phyloP scores from a whole-genome alignment of 2,888 invertebrate species.

The Caenorhabditis sp. region DNA sequence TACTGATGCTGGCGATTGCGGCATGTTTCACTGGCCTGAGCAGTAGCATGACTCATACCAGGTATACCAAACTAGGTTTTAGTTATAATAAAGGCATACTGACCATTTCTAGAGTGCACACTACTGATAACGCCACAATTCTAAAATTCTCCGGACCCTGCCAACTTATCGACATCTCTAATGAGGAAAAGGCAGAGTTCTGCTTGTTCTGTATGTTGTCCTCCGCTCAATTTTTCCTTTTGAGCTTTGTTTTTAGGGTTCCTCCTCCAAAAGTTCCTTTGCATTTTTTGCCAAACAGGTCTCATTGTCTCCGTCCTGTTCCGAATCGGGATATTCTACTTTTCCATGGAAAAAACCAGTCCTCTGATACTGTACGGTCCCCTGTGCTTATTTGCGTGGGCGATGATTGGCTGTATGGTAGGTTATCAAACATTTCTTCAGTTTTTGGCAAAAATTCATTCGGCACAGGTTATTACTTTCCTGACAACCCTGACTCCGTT shows the following conservation, averaged over 20 bases:
- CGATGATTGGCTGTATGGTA: no score
- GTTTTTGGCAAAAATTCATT: no score
- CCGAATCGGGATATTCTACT: background rate
- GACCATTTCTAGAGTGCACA: background rate
- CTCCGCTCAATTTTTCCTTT: background rate
- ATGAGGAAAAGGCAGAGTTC: background rate
- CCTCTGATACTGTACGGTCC: no score
- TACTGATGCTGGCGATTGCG: background rate
- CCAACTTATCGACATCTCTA: background rate
- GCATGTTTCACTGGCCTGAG: background rate
- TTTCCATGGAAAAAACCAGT: background rate
- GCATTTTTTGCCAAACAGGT: no score
- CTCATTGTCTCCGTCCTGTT: background rate
- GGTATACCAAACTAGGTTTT: background rate
- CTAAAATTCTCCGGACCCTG: background rate
- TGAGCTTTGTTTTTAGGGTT: background rate
- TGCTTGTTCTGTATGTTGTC: constrained; percentile 1
- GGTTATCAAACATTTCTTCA: no score
- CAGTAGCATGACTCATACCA: background rate
- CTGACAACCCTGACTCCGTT: no score
- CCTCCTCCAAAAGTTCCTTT: background rate
- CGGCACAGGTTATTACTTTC: no score
- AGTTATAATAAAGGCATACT: no score
- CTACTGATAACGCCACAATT: background rate
- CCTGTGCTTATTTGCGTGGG: no score